Percentiles rank a stretch among this genome's conserved stretches.
Evolutionary conservation across 2,113 vertebrate genomes (phyloP).

Genomic region (Petromus typicus): DNA sequence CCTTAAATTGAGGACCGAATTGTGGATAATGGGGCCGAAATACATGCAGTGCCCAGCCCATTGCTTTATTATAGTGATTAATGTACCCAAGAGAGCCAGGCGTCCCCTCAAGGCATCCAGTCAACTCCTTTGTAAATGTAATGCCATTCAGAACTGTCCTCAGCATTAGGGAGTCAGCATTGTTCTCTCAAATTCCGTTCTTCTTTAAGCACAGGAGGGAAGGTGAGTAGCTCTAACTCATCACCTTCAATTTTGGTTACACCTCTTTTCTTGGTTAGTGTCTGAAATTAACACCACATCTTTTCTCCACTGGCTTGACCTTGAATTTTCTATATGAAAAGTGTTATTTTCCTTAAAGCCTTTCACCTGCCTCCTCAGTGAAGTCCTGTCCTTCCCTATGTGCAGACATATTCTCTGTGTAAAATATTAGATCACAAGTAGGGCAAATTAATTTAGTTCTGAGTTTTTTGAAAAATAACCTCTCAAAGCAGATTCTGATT

Average conservation of each 20-base stretch:
- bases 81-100: not conserved
- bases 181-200: not conserved
- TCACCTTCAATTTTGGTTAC: not conserved
- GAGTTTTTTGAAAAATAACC: slow-evolving; percentile 25
- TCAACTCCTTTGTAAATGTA: not conserved
- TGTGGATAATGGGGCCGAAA: not conserved
- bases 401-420: not conserved
- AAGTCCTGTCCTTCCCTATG: not conserved
- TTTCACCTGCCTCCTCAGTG: not conserved
- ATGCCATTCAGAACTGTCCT: not conserved
- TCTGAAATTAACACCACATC: not conserved
- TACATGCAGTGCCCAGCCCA: not conserved
- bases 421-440: not conserved
- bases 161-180: not conserved
- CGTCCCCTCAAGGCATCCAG: not conserved
- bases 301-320: not conserved
- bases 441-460: slow-evolving; percentile 53
- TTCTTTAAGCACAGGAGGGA: not conserved
- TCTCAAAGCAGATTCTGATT: slow-evolving; percentile 55
- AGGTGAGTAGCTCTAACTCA: not conserved
- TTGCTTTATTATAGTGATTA: not conserved
- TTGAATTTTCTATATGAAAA: not conserved
- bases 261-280: not conserved
- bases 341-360: not conserved
- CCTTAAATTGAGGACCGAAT: slow-evolving; percentile 34